Base-by-base conservation (phyloP, 2,797 vertebrate genomes). In the Eleutherodactylus coqui region DNA sequence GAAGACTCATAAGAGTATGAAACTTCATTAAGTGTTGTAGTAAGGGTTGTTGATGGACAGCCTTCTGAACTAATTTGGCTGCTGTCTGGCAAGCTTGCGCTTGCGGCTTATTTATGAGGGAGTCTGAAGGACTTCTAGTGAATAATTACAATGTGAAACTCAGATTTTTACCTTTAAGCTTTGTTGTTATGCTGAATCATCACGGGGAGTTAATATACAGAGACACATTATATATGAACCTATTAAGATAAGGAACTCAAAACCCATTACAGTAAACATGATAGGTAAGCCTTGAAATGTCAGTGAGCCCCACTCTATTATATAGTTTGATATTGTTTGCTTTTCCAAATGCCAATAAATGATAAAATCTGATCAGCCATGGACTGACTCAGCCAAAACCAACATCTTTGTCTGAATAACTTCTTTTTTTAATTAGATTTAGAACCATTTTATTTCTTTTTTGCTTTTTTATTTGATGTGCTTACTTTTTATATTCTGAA, bases 241-340 rank as follows among this genome's bases (percentile, higher is more conserved):
- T 29, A 73, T 82, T 72, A 82, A 70, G 34, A 70, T 45, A 43
- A 38, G 67, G 80, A 5, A 11, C 27, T n/a, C 49, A 41, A 45
- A 67, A 24, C 27, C 34, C 64, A 72, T 51, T 43, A 38, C 81
- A 41, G 34, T 82, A 83, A 83, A 73, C n/a, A 11, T 83, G 67
- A 83, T 83, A 45, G 69, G 49, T 73, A 72, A 55, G 51, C 81
- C 67, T 73, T 83, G 80, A 73, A 32, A 73, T 82, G 80, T 83
- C 81, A 83, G 24, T 53, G 29, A 36, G 17, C 51, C 49, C 80
- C 24, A 72, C 55, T 82, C 49, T 38, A 53, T 82, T 51, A 53
- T 73, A 55, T 82, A 38, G 36, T 82, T 72, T 73, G 55, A 69
- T 55, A 82, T 51, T 72, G 32, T 69, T 81, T 81, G 64, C 21